Evolutionary conservation across 2,888 invertebrate genomes (phyloP), one percentile per base, ranked within the genome.

Genomic region (Eupeodes luniger): DNA sequence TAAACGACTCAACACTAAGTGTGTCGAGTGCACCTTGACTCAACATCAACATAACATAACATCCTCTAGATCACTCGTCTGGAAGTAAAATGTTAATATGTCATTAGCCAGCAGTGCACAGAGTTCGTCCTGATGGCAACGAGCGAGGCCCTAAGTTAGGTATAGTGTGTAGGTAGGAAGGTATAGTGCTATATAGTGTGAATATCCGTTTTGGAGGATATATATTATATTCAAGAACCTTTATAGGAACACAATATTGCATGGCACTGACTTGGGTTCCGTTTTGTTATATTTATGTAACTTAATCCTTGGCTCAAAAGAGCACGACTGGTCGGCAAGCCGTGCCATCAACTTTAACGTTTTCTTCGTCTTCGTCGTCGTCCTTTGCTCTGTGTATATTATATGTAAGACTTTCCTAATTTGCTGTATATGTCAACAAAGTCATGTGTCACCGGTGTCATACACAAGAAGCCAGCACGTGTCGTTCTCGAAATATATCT

Each of bases 361-460:
- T 49, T 55, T 67, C 53, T 49, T 75, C 44, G 59, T 79, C 40
- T 44, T 76, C 40, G 47, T 67, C 53, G 27, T 75, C 44, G 64
- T 79, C 64, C 86, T 82, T 78, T 75, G 78, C 74, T 49, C 76
- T 27, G 36, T 36, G 11, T 16, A 69, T 36, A 11, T 5, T 55
- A 2, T 44, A 40, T 2, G 36, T 40, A 69, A 19, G 79, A 83
- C 66, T 69, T 70, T 78, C 51, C 62, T 72, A 88, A 88, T 88
- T 88, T 88, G 87, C 81, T 81, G 61, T 77, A 55, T 84, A 76
- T 88, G 87, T 88, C 87, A 88, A 88, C 87, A 88, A 75, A 88
- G 84, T 88, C 87, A 88, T 88, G 85, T 88, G 84, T 88, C 87
- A 88, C 80, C 64, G 67, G 84, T 88, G 80, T 76, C 75, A 79